phyloP scores from a whole-genome alignment of 2,113 vertebrate species.

The Balaenoptera acutorostrata region DNA sequence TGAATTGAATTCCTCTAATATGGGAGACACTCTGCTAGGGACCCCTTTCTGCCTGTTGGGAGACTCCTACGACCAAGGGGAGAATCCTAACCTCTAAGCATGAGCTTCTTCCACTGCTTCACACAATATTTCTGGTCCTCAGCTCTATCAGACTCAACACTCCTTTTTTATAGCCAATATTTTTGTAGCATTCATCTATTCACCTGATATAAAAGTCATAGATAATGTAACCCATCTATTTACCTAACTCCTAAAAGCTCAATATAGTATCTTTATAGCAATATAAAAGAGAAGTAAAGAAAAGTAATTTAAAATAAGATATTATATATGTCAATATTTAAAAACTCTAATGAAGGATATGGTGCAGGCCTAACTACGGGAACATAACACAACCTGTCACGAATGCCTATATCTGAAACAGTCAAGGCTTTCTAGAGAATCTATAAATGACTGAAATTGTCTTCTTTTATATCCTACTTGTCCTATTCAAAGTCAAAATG shows the following conservation, averaged over 20 bases:
- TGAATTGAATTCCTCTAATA: background rate
- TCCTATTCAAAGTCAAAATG: background rate
- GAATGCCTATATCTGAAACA: background rate
- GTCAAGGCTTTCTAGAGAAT: background rate
- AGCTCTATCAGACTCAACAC: background rate
- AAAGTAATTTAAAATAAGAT: slow-evolving; percentile 6
- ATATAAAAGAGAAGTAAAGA: background rate
- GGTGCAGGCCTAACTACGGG: background rate
- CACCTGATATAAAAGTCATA: background rate
- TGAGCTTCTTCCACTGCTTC: background rate
- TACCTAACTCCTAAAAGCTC: background rate
- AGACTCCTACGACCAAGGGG: background rate
- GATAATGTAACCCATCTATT: background rate
- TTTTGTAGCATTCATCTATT: background rate
- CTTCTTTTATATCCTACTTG: background rate
- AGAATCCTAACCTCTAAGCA: no score
- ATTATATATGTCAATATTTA: background rate
- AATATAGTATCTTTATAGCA: background rate
- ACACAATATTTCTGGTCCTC: background rate
- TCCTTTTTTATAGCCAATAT: background rate
- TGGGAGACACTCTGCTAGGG: background rate
- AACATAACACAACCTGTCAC: background rate
- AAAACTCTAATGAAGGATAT: background rate
- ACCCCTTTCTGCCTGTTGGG: background rate
- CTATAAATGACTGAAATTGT: background rate